Conservation (phyloP, 2,888 invertebrate species). For the Ecdyonurus torrentis region DNA sequence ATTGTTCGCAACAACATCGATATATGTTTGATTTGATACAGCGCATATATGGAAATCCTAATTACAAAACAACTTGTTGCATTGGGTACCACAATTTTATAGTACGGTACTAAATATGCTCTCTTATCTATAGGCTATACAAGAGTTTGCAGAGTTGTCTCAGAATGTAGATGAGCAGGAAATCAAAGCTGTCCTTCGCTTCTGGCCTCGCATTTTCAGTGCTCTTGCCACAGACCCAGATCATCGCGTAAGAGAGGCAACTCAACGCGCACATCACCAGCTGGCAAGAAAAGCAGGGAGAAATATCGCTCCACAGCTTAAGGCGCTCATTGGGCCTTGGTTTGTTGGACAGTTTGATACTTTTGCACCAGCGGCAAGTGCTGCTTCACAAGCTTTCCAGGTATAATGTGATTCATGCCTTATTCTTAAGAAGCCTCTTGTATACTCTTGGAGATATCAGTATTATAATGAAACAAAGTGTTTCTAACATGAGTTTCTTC, state of each 20-base stretch:
- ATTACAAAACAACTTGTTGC: neutral
- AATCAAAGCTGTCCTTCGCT: constrained; percentile 52
- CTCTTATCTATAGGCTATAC: constrained; percentile 42
- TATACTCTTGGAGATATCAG: too few relatives aligned
- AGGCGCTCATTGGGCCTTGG: constrained; percentile 65
- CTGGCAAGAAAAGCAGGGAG: constrained; percentile 48
- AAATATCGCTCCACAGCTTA: constrained; percentile 60
- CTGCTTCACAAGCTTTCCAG: constrained; percentile 48
- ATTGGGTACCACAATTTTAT: neutral
- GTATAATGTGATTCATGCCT: constrained; percentile 20
- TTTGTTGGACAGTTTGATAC: constrained; percentile 70
- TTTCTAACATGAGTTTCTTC: too few relatives aligned
- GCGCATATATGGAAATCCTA: too few relatives aligned
- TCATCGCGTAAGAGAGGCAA: constrained; percentile 64
- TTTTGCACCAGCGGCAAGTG: constrained; percentile 65
- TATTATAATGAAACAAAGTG: neutral
- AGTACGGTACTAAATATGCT: too few relatives aligned
- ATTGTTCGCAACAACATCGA: too few relatives aligned
- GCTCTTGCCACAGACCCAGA: constrained; percentile 61
- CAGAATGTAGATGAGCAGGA: constrained; percentile 43
- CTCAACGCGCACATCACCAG: constrained; percentile 50
- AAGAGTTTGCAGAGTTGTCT: constrained; percentile 60
- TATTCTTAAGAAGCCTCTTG: neutral
- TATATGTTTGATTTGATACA: too few relatives aligned
- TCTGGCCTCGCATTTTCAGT: constrained; percentile 70